phyloP scores from a whole-genome alignment of 2,888 invertebrate genomes.

The Mamestra brassicae region DNA sequence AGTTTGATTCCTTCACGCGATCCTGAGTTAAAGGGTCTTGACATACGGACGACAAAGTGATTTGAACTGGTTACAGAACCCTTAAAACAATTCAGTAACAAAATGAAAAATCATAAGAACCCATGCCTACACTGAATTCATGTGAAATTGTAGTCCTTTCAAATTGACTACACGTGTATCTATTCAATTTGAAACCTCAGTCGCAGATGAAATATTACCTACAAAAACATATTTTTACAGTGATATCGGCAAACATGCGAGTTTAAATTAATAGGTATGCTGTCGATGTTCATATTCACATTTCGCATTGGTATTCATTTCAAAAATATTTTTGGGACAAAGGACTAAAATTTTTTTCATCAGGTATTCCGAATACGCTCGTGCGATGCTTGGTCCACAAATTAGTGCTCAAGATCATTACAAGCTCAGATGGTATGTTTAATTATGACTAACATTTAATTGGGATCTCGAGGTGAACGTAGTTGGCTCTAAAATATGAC shows the following conservation, averaged over 20 bases:
- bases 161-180: neutral
- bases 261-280: neutral
- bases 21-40: too few species aligned
- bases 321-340: neutral
- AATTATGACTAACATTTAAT: slow-evolving; percentile 62
- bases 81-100: too few species aligned
- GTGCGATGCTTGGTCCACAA: slow-evolving; percentile 15
- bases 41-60: too few species aligned
- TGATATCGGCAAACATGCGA: too few species aligned
- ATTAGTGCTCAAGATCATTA: slow-evolving; percentile 49
- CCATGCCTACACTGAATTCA: neutral
- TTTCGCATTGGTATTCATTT: too few species aligned
- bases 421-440: slow-evolving; percentile 49
- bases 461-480: slow-evolving; percentile 49
- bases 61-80: too few species aligned
- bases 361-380: slow-evolving; percentile 8
- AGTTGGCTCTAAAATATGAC: slow-evolving; percentile 23
- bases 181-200: neutral
- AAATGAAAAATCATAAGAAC: neutral
- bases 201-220: neutral
- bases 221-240: neutral
- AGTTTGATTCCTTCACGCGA: too few species aligned
- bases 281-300: neutral
- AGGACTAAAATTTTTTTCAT: neutral
- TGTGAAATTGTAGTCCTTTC: neutral